A percentile compares a stretch with the other conserved stretches of the same genome.
These are phyloP conservation scores for Parelbella ahira DNA, from an alignment of 2,888 invertebrate species.

Conservation along the genomic window DNA sequence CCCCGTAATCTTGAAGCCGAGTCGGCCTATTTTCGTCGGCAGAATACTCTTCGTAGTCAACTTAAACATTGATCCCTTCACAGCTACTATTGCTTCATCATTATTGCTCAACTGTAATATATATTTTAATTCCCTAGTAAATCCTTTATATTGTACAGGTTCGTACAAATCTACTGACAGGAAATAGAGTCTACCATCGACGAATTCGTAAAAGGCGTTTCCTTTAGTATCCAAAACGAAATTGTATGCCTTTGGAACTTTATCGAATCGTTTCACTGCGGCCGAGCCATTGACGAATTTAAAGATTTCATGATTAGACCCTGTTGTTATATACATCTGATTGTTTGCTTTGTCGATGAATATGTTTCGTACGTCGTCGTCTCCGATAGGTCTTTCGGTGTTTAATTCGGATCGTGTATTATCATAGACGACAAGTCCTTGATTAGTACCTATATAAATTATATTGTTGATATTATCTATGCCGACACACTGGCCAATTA, in stretches of 20 bases:
- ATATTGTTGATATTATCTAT: slow-evolving; percentile 49
- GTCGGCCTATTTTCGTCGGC: slow-evolving; percentile 60
- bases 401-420: slow-evolving; percentile 57
- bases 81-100: slow-evolving; percentile 65
- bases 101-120: slow-evolving; percentile 58
- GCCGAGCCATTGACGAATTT: slow-evolving; percentile 63
- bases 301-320: slow-evolving; percentile 61
- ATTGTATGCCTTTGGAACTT: slow-evolving; percentile 64
- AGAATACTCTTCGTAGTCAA: slow-evolving; percentile 55
- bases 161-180: slow-evolving; percentile 60
- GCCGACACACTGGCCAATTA: slow-evolving; percentile 62
- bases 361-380: slow-evolving; percentile 64
- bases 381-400: slow-evolving; percentile 65
- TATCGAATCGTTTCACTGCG: slow-evolving; percentile 64
- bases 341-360: slow-evolving; percentile 64
- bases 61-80: slow-evolving; percentile 61
- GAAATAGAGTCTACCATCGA: slow-evolving; percentile 67
- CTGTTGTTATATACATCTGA: slow-evolving; percentile 67
- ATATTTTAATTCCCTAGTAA: slow-evolving; percentile 65
- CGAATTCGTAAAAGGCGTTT: slow-evolving; percentile 64
- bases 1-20: slow-evolving; percentile 68
- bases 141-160: slow-evolving; percentile 69
- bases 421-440: slow-evolving; percentile 63
- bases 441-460: slow-evolving; percentile 68
- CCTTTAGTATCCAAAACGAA: slow-evolving; percentile 62